Evolutionary conservation across 2,888 invertebrate genomes (phyloP).

Genomic region (Helobdella robusta): DNA sequence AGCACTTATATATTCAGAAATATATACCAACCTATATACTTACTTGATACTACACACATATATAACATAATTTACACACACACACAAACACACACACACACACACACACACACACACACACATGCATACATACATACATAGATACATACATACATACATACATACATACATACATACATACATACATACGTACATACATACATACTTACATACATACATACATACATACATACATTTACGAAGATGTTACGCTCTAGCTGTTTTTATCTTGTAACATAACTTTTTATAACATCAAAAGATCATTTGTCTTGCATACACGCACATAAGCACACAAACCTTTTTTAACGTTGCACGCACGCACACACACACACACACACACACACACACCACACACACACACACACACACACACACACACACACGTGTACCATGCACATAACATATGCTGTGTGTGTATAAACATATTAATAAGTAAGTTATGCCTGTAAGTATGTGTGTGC

Average conservation of each 20-base stretch:
- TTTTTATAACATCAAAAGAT: too few relatives aligned
- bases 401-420: constrained; percentile 20
- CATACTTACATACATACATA: constrained; percentile 28
- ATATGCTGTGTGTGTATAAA: background rate
- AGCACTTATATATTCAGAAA: background rate
- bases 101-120: constrained; percentile 26
- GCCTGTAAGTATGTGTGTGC: too few relatives aligned
- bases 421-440: too few relatives aligned
- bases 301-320: too few relatives aligned
- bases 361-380: constrained; percentile 29
- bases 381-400: constrained; percentile 25
- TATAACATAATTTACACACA: constrained; percentile 21
- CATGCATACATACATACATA: constrained; percentile 28
- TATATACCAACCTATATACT: background rate
- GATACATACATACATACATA: constrained; percentile 29
- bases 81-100: constrained; percentile 20
- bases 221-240: constrained; percentile 24
- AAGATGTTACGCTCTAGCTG: too few relatives aligned
- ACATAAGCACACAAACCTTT: too few relatives aligned
- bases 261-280: too few relatives aligned
- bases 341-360: too few relatives aligned
- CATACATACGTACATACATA: constrained; percentile 27
- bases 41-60: constrained; percentile 16
- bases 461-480: too few relatives aligned
- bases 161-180: constrained; percentile 27